Conservation (phyloP, 2,113 vertebrate genomes). For the Puntigrus tetrazona region DNA sequence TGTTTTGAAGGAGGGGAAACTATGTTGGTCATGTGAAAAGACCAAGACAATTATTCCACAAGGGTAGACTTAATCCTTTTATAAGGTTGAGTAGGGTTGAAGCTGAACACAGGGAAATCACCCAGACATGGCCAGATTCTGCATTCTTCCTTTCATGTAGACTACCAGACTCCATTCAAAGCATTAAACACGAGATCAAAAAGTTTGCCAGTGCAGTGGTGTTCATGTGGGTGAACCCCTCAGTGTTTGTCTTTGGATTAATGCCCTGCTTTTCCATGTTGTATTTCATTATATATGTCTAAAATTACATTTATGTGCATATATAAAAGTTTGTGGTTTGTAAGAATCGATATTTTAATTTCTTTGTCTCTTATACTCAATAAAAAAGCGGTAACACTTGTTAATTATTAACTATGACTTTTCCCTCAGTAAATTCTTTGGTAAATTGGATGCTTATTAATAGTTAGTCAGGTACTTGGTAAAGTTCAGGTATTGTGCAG, state of each 20-base stretch:
- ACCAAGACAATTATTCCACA: conserved; percentile 70
- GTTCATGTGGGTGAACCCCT: neutral
- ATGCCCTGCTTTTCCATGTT: neutral
- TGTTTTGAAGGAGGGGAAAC: conserved; percentile 40
- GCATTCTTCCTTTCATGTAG: conserved; percentile 50
- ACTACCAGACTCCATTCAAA: conserved; percentile 24
- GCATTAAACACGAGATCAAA: neutral
- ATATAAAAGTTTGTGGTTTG: neutral
- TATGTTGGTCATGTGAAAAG: conserved; percentile 71
- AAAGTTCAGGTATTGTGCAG: no score
- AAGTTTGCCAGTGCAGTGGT: neutral
- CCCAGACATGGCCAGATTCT: conserved; percentile 61
- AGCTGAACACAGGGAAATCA: conserved; percentile 46
- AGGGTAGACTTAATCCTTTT: conserved; percentile 74
- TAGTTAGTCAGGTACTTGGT: no score
- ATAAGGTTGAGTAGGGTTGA: conserved; percentile 53
- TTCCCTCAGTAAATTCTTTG: no score
- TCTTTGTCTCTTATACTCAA: no score
- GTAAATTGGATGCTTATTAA: no score
- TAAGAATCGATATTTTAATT: no score
- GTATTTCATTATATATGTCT: no score
- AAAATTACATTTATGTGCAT: no score
- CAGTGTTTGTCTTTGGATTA: neutral
- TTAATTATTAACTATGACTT: no score
- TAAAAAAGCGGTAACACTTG: no score